Base-by-base conservation (phyloP, 35 echinoderm and acorn worm species). In the Chiridota heheva region DNA sequence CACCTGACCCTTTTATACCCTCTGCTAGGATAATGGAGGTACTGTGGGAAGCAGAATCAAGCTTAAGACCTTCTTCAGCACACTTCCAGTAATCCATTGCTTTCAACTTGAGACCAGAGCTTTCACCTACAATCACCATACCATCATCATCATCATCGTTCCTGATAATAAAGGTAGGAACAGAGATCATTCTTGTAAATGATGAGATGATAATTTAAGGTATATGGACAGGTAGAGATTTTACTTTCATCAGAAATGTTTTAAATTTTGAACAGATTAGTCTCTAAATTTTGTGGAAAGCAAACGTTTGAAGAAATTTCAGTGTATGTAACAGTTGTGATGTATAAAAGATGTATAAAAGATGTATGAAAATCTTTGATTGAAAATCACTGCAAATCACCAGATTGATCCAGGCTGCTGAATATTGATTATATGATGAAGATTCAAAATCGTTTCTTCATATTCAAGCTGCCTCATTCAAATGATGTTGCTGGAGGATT, bases 81-180 rank as follows among this genome's bases (percentile, higher is more conserved):
- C 95, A 98, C 17, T 80, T 67, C 95, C 95, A 91, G 67, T 91
- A 98, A 69, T 98, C 95, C 84, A 98, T 87, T 2, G 89, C 89
- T 40, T 98, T 98, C 70, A 91, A 58, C 20, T 85, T 62, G 27
- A 92, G 81, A 5, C 95, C 95, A 28, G 90, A 85, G 32, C 80
- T 86, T 18, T 82, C 45, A 10, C 89, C 95, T 60, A 63, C 51
- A 10, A 98, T 76, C 35, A 98, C 25, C 65, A 97, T 91, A 18
- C 95, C 95, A 28, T 98, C 85, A 26, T 81, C 82, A 57, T 91
- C 86, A 55, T 88, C 80, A 62, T 98, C 95, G 45, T 87, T 42
- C n/a, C 95, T 98, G 65, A 12, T 40, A 56, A 87, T 35, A 63
- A 15, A 44, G 7, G 29, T 60, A 53, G 3, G 45, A 73, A 73